Evolutionary conservation across 2,113 vertebrate genomes (phyloP), one percentile per base, ranked within the genome.

Genomic region (Epinephelus moara): DNA sequence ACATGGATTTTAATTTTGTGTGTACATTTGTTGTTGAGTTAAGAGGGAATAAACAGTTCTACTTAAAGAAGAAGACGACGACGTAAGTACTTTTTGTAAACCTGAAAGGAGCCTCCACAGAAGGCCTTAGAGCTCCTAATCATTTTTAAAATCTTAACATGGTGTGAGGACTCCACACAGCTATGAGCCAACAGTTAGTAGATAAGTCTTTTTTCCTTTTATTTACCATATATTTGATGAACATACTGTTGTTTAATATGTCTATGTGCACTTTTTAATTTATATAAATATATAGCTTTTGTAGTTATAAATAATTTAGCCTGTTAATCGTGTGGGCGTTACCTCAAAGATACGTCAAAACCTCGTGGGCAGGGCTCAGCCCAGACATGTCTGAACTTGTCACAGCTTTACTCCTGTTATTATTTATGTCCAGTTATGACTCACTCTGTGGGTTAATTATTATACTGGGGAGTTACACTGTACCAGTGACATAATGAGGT

Each of bases 381-480:
- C 8, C 15, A 15, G 53, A 75, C 75, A 47, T 67, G 85, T 17
- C 75, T 55, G 25, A 23, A 70, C 85, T 3, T 70, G 70, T 75
- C 47, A 55, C 5, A 3, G 9, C 11, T 11, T 45, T 11, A 45
- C 30, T 18, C 6, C 23, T 68, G 27, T 10, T 27, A 45, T 25
- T 15, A 12, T 7, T 45, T 17, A 14, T 67, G 63, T 18, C 1
- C 1, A 1, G 0, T n/a, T 49, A 37, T 52, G 50, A 50, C 25
- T 50, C 25, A 30, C 3, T 9, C 3, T 7, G 21, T 12, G 27
- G 3, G 8, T 66, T 47, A 66, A 47, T 45, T 6, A n/a, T 13
- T 6, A n/a, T 13, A 1, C 21, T 23, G 37, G 3, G 11, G 17
- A 37, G 1, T 33, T 14, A 10, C 60, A 12, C 30, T 57, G 55